phyloP scores from a whole-genome alignment of 2,797 vertebrate genomes.

The Sylvilagus floridanus region DNA sequence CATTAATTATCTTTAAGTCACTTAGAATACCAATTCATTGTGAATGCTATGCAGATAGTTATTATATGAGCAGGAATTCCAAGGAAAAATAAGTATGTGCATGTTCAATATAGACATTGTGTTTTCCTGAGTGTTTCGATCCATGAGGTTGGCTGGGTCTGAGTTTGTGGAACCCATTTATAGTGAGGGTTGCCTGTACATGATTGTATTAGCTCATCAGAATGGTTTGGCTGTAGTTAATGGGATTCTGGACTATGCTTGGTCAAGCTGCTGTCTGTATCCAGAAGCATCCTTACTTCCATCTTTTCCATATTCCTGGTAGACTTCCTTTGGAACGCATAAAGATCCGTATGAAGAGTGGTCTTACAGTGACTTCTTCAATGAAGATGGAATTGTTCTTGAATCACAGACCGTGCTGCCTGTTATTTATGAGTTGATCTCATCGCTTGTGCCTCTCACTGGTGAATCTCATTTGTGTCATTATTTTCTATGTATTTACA shows the following conservation, averaged over 20 bases:
- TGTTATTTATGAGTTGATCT: conserved; percentile 94
- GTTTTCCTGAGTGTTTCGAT: not conserved
- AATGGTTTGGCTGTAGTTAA: not conserved
- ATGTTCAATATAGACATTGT: not conserved
- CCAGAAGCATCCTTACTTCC: not conserved
- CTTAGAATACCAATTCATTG: not conserved
- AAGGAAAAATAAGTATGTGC: no score
- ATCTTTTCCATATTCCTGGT: not conserved
- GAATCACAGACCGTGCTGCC: conserved; percentile 93
- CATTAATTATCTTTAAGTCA: not conserved
- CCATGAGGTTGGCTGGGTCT: not conserved
- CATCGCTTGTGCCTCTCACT: conserved; percentile 91
- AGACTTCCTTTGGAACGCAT: conserved; percentile 91
- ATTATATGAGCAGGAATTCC: not conserved
- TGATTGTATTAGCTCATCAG: not conserved
- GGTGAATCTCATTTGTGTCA: conserved; percentile 86
- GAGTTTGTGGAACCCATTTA: not conserved
- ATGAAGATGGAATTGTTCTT: conserved; percentile 96
- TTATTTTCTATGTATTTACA: conserved; percentile 3
- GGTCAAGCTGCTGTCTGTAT: not conserved
- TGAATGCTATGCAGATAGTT: not conserved
- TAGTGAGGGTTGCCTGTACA: not conserved
- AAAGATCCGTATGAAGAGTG: conserved; percentile 93
- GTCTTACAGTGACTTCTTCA: conserved; percentile 94
- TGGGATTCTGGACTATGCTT: not conserved